These are phyloP conservation scores for Heteromurus nitidus DNA, from an alignment of 2,888 invertebrate genomes.

Conservation along the genomic window DNA sequence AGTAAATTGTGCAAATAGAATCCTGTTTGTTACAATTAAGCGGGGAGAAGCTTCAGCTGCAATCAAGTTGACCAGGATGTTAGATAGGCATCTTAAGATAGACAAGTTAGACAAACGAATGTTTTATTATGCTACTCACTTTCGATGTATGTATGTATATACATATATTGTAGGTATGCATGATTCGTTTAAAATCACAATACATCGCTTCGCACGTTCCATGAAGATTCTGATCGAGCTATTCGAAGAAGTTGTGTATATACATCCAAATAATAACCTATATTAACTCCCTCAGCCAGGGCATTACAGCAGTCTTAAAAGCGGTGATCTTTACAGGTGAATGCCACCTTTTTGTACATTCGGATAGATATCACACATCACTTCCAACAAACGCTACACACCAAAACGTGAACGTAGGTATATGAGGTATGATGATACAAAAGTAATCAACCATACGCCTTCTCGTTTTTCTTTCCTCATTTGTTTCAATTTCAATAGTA, in stretches of 20 bases:
- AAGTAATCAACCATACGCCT: conserved; percentile 9
- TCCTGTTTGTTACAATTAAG: conserved; percentile 54
- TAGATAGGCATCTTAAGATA: conserved; percentile 37
- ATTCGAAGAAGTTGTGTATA: background rate
- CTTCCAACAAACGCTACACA: too few species aligned
- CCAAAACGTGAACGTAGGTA: too few species aligned
- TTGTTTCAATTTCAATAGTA: conserved; percentile 6
- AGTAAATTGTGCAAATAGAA: conserved; percentile 40
- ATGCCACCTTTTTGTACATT: too few species aligned
- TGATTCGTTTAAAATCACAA: too few species aligned
- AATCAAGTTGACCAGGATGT: conserved; percentile 54
- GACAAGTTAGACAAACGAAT: too few species aligned
- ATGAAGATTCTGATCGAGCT: conserved; percentile 15
- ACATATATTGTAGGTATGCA: too few species aligned
- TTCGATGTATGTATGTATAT: too few species aligned
- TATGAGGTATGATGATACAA: conserved; percentile 23
- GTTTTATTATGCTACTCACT: too few species aligned
- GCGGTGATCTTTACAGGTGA: too few species aligned
- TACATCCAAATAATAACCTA: conserved; percentile 13
- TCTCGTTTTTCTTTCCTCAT: conserved; percentile 3
- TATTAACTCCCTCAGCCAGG: too few species aligned
- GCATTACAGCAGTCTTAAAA: too few species aligned
- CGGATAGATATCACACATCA: too few species aligned
- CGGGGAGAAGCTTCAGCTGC: conserved; percentile 27
- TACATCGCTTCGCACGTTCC: conserved; percentile 50